Evolutionary conservation across 2,113 vertebrate species (phyloP), one percentile per base, ranked within the genome.

Genomic region (Lethenteron reissneri): DNA sequence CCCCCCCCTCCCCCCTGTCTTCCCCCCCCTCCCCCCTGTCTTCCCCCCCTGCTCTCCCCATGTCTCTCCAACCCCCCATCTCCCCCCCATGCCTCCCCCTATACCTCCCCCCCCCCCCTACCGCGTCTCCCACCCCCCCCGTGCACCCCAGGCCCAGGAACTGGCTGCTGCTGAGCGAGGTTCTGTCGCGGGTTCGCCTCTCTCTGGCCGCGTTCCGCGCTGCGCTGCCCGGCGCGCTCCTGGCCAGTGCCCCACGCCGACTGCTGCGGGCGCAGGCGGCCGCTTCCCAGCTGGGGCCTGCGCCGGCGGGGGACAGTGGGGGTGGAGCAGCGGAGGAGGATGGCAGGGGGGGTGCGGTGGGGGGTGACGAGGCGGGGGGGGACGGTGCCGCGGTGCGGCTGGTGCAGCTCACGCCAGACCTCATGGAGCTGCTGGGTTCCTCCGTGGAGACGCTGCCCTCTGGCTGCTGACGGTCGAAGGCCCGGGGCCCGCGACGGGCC

Each of bases 231-330:
- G 88, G 81, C 71, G 81, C 94, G 82, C 87, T 92, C 76, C 85
- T 94, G 12, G 88, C 89, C 79, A 89, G 85, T 9, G 86, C 94
- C 72, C 83, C 86, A 0, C 89, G 91, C 81, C 86, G 87, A 0
- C 89, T 94, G 79, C 91, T 95, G 75, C 91, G 89, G 78, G 87
- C 84, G 73, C 90, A 95, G 78, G 86, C 87, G 25, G 90, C 90
- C 11, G 79, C 89, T 74, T 92, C 89, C 72, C 90, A 92, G 78
- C 81, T 95, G 74, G 88, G 90, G 76, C 84, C 88, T 74, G 89
- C 87, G 72, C 81, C 87, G 5, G 88, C 85, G 77, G 88, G 89
- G 80, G 82, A 90, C 60, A 87, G 90, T 76, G 83, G 82, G 75
- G 91, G 89, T 78, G 87, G 86, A 64, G 83, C 88, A 0, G 89